Percentiles rank a stretch among this genome's conserved stretches.
These are phyloP conservation scores for Taenaris catops DNA, from an alignment of 2,888 invertebrate genomes.

Conservation along the genomic window DNA sequence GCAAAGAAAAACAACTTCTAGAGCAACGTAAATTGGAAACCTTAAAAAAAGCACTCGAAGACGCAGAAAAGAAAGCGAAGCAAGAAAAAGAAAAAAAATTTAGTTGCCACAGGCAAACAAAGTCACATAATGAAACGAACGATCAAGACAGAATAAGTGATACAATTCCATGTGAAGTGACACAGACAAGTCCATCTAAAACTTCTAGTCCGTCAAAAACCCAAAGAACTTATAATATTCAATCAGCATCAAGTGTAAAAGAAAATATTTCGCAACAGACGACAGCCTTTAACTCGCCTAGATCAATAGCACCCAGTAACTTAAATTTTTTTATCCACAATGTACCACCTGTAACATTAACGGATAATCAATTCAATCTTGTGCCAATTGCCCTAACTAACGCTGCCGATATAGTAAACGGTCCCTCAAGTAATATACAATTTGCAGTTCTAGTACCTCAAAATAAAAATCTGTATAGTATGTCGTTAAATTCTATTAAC, in stretches of 20 bases:
- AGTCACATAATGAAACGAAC: constrained; percentile 31
- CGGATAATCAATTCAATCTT: constrained; percentile 65
- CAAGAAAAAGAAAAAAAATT: constrained; percentile 81
- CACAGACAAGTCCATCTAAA: constrained; percentile 24
- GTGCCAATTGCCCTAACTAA: constrained; percentile 64
- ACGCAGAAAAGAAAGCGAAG: constrained; percentile 86
- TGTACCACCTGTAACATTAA: constrained; percentile 57
- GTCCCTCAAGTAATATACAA: constrained; percentile 74
- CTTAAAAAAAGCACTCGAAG: constrained; percentile 88
- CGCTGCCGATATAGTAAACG: constrained; percentile 54
- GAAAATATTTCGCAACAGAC: constrained; percentile 59
- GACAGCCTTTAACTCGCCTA: constrained; percentile 63
- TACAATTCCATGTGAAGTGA: constrained; percentile 33
- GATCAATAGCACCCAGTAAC: constrained; percentile 58
- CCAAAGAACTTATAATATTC: constrained; percentile 60
- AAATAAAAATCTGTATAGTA: constrained; percentile 62
- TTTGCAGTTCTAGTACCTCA: constrained; percentile 81
- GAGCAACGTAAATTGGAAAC: constrained; percentile 87
- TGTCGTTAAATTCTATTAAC: constrained; percentile 60
- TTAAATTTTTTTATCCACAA: constrained; percentile 67
- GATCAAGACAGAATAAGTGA: constrained; percentile 34
- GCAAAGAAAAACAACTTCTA: constrained; percentile 84
- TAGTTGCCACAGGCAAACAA: constrained; percentile 46
- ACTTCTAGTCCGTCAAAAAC: constrained; percentile 55
- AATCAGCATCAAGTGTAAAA: constrained; percentile 60